Percentiles rank a stretch among this genome's conserved stretches.
These are phyloP conservation scores for Zygothrica quintamaculata DNA, from an alignment of 2,888 invertebrate species.

Conservation along the genomic window DNA sequence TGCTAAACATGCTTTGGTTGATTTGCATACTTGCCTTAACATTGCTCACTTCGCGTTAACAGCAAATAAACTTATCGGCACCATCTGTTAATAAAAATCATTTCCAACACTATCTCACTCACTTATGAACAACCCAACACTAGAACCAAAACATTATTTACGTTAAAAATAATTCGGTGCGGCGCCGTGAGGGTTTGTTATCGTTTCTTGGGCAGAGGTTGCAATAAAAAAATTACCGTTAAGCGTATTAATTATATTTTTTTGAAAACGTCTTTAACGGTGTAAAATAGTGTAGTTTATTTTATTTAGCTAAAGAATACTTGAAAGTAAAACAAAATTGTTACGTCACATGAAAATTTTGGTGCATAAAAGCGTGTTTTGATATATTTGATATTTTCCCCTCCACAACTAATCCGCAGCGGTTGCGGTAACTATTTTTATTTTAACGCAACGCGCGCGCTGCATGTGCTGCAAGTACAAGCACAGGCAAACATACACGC, in stretches of 20 bases:
- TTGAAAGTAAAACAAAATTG: slow-evolving; percentile 38
- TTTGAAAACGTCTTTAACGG: slow-evolving; percentile 13
- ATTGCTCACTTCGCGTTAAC: slow-evolving; percentile 14
- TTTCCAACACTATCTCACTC: slow-evolving; percentile 29
- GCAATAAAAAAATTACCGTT: slow-evolving; percentile 43
- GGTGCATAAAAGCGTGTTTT: slow-evolving; percentile 42
- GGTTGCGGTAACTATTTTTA: slow-evolving; percentile 30
- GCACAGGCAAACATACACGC: slow-evolving; percentile 6
- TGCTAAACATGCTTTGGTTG: not conserved
- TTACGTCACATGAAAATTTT: slow-evolving; percentile 59
- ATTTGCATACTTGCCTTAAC: slow-evolving; percentile 2
- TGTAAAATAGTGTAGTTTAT: slow-evolving; percentile 12
- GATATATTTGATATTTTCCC: slow-evolving; percentile 22
- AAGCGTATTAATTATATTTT: slow-evolving; percentile 16
- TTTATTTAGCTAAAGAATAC: slow-evolving; percentile 3
- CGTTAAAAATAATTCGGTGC: slow-evolving; percentile 54
- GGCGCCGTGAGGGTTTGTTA: slow-evolving; percentile 39
- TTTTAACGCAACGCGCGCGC: slow-evolving; percentile 35
- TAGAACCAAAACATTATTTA: slow-evolving; percentile 53
- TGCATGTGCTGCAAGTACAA: slow-evolving; percentile 30
- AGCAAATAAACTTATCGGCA: slow-evolving; percentile 1
- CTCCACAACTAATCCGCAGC: slow-evolving; percentile 4
- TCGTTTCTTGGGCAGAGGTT: slow-evolving; percentile 25
- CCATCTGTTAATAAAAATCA: slow-evolving; percentile 3
- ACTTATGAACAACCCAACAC: slow-evolving; percentile 30